Base-by-base conservation (phyloP, 2,888 invertebrate species). In the Schrankia costaestrigalis region DNA sequence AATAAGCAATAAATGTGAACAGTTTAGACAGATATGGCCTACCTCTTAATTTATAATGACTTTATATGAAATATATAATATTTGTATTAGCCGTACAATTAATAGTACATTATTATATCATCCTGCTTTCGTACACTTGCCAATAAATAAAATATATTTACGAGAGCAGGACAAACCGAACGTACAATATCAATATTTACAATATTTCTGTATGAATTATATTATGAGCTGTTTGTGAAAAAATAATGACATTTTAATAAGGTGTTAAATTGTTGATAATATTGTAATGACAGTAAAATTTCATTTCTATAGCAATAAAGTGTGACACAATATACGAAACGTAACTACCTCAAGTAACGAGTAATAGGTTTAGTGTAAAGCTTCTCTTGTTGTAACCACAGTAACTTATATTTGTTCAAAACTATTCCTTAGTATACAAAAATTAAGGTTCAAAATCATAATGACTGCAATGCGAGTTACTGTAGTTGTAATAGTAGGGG, bases 261-360 rank as follows among this genome's bases (percentile, higher is more conserved):
- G 66, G 65, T 77, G 76, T 73, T 73, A 72, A 65, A 73, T 77
- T 80, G 78, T 80, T 83, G 72, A 77, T 54, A 76, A 68, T 49
- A 69, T 69, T 79, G 71, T 81, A 11, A 74, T 71, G 64, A 77
- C 75, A 69, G 70, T 71, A 32, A 47, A 36, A 36, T 74, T 71
- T 75, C 59, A 77, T 75, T 71, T 72, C 66, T 52, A 76, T 82
- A 82, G 78, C 76, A 83, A 77, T 83, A 76, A 72, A 67, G 76
- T 68, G 66, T 76, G 69, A 71, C 66, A 76, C 71, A 75, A 74
- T 73, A 66, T 67, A 63, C 70, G 81, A 64, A 85, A 86, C 80
- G 70, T 63, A 84, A 78, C 86, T 87, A 87, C 86, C 86, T 87
- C 86, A 86, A 71, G 60, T 79, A 78, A 78, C 75, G 75, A 76